These are phyloP conservation scores for Macrosiphum euphorbiae DNA, from an alignment of 2,888 invertebrate genomes.

Conservation along the genomic window DNA sequence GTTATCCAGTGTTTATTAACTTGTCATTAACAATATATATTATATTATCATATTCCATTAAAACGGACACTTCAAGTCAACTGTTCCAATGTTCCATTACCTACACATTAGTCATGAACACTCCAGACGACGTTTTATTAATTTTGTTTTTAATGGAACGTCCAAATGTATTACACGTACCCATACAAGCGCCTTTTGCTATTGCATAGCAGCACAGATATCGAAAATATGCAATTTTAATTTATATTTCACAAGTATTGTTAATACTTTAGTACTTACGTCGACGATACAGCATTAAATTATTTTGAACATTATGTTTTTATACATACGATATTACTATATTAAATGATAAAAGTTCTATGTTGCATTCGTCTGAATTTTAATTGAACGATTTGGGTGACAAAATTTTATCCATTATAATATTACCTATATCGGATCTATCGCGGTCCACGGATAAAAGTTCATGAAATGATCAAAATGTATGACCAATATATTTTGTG, in stretches of 20 bases:
- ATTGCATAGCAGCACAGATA: background rate
- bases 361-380: background rate
- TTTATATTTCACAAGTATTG: background rate
- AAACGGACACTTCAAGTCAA: background rate
- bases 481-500: background rate
- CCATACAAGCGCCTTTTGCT: background rate
- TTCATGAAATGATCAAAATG: background rate
- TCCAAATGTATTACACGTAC: background rate
- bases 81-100: conserved; percentile 14
- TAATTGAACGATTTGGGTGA: background rate
- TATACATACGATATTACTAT: background rate
- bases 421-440: background rate
- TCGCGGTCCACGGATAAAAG: background rate
- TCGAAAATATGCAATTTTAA: background rate
- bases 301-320: background rate
- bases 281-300: background rate
- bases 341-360: background rate
- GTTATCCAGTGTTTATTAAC: conserved; percentile 11
- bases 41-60: conserved; percentile 14
- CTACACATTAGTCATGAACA: background rate
- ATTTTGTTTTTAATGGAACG: background rate
- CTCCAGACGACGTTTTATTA: background rate
- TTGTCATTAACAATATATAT: conserved; percentile 24
- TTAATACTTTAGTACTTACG: background rate
- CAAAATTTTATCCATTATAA: background rate